Evolutionary conservation across 2,113 vertebrate genomes (phyloP).

Genomic region (Lota lota): DNA sequence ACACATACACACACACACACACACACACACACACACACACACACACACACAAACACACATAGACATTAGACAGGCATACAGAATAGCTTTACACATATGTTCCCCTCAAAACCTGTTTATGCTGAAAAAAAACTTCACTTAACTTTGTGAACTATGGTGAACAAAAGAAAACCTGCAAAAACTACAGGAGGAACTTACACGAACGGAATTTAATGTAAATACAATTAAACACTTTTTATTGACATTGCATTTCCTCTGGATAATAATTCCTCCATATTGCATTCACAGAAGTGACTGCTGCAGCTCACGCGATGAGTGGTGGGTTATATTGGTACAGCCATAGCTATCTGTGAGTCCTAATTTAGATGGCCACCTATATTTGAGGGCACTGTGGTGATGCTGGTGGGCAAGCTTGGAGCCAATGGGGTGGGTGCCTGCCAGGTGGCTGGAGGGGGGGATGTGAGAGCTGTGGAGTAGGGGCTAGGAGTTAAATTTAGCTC

Average conservation of each 20-base stretch:
- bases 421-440: slow-evolving; percentile 25
- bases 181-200: no score
- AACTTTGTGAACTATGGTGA: no score
- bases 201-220: background rate
- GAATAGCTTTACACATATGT: no score
- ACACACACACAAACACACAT: no score
- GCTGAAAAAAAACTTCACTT: no score
- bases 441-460: slow-evolving; percentile 48
- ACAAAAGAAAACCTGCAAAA: no score
- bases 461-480: slow-evolving; percentile 30
- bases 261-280: background rate
- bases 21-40: no score
- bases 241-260: background rate
- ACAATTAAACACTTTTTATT: background rate
- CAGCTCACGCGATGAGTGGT: slow-evolving; percentile 8
- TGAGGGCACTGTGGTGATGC: slow-evolving; percentile 44
- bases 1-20: no score
- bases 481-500: slow-evolving; percentile 57
- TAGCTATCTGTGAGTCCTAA: slow-evolving; percentile 41
- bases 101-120: no score
- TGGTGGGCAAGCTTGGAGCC: background rate
- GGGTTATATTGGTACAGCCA: slow-evolving; percentile 13
- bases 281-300: background rate
- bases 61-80: no score
- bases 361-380: slow-evolving; percentile 52